These are phyloP conservation scores for Halcyon senegalensis DNA, from an alignment of 2,113 vertebrate genomes.

Conservation along the genomic window DNA sequence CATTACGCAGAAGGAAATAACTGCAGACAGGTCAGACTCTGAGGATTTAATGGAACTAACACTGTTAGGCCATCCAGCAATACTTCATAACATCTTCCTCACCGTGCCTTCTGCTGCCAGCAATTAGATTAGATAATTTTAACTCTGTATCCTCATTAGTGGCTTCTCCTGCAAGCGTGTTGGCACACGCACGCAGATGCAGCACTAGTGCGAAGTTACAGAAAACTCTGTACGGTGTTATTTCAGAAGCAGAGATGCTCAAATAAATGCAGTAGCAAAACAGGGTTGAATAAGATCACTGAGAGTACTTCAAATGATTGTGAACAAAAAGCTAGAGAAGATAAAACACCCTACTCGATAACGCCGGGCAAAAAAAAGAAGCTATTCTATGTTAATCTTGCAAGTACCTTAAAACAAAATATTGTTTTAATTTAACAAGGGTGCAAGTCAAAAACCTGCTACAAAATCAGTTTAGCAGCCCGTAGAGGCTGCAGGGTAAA, in stretches of 20 bases:
- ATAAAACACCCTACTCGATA: background rate
- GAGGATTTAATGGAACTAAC: constrained; percentile 8
- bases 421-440: background rate
- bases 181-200: background rate
- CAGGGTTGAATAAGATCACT: background rate
- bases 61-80: background rate
- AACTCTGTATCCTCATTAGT: background rate
- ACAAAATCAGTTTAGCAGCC: background rate
- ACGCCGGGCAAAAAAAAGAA: background rate
- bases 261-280: background rate
- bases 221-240: background rate
- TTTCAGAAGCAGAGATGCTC: background rate
- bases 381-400: background rate
- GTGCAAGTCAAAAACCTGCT: background rate
- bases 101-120: background rate
- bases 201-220: background rate
- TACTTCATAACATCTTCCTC: background rate
- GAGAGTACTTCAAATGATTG: background rate
- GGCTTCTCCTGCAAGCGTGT: background rate
- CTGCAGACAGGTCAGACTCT: background rate
- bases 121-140: background rate
- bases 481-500: background rate
- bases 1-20: background rate
- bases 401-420: background rate
- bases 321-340: background rate